Evolutionary conservation across 2,113 vertebrate genomes (phyloP).

Genomic region (Mormyrus iriodes): DNA sequence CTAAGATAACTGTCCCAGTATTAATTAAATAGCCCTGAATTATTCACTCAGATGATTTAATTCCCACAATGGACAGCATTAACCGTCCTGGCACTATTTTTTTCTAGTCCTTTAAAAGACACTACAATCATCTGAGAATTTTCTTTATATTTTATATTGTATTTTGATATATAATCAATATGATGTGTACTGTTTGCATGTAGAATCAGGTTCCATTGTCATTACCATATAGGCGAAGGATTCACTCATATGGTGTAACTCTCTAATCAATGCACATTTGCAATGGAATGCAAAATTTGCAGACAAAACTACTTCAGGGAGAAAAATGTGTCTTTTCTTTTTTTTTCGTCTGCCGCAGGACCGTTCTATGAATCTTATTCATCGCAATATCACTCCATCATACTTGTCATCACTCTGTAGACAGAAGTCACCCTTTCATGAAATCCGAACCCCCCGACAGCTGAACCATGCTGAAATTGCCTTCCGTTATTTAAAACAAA

Average conservation of each 20-base stretch:
- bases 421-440: conserved; percentile 19
- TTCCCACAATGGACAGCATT: neutral
- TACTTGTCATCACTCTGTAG: conserved; percentile 14
- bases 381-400: conserved; percentile 19
- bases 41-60: conserved; percentile 9
- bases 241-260: neutral
- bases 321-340: conserved; percentile 1
- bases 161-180: neutral
- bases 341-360: neutral
- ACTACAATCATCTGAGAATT: neutral
- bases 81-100: neutral
- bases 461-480: conserved; percentile 7
- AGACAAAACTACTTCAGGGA: neutral
- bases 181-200: neutral
- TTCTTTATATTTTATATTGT: neutral
- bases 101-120: neutral
- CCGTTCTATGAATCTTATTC: conserved; percentile 13
- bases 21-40: conserved; percentile 6
- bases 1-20: neutral
- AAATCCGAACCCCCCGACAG: conserved; percentile 5
- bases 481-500: conserved; percentile 14
- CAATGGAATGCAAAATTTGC: neutral
- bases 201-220: neutral
- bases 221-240: neutral
- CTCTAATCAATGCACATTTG: neutral